Evolutionary conservation across 1,140 invertebrate species (phyloP), one percentile per base, ranked within the genome.

Genomic region (Drosophila repleta): DNA sequence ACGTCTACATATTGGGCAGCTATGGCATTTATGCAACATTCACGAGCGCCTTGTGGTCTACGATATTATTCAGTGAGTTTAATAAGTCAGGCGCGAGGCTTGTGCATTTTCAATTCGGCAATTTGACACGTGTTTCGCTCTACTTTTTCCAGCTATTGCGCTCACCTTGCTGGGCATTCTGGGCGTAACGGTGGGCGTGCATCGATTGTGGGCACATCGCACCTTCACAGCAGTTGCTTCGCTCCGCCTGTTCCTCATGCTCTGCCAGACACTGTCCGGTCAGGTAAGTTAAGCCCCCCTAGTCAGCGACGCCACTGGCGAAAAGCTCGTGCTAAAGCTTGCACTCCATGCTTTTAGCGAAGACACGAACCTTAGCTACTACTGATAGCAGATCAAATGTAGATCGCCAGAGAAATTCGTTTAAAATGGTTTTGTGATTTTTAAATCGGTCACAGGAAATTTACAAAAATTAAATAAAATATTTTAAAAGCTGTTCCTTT

Each of bases 191-290:
- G 95, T 95, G 37, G 98, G 98, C 1, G 95, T 96, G 0, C 98
- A 99, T 90, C 93, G 98, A 71, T 91, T 98, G 15, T 99, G 97
- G 97, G 94, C 97, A 0, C 98, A 99, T 92, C 91, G 93, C 37
- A 94, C 96, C 0, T 99, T 97, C 91, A 94, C 95, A 79, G 97
- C 97, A 0, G 94, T 90, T 48, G 92, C 93, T 0, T 93, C 94
- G 2, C 80, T 98, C 0, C 94, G 95, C 74, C 90, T 97, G n/a
- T 92, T 97, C 41, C 92, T 99, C 0, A 95, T 96, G 91, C 39
- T 97, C 1, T 94, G 94, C 65, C 96, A 98, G 76, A 97, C 96
- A 0, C 91, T 97, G 48, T 95, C 95, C 11, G 96, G 97, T 72
- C 96, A 97, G 93, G 97, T 98, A 93, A 92, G 92, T 61, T 2